phyloP scores from a whole-genome alignment of 1,140 invertebrate genomes.

The Atopsyche davidsoni region DNA sequence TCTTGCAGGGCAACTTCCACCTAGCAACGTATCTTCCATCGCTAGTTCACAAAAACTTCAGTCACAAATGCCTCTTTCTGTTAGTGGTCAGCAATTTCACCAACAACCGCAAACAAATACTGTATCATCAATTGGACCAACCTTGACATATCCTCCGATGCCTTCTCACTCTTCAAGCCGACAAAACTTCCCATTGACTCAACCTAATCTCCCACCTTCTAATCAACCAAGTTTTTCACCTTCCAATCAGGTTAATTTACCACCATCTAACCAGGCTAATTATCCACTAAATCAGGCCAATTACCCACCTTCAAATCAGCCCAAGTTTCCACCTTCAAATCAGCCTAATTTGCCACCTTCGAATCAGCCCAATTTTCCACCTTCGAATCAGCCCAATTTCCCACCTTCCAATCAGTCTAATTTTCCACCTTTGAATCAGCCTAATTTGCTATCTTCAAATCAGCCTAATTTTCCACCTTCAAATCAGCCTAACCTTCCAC shows the following conservation, averaged over 20 bases:
- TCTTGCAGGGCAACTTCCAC: not conserved
- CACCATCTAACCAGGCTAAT: constrained; percentile 2
- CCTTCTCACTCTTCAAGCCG: constrained; percentile 7
- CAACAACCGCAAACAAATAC: not conserved
- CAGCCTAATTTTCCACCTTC: constrained; percentile 7
- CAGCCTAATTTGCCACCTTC: constrained; percentile 34
- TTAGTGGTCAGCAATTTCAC: not conserved
- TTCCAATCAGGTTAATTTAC: not conserved
- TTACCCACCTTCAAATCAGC: constrained; percentile 28
- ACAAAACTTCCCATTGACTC: constrained; percentile 9
- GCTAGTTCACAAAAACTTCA: not conserved
- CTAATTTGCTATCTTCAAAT: no score
- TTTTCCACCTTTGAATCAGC: constrained; percentile 31
- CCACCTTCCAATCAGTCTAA: constrained; percentile 32
- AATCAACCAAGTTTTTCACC: not conserved
- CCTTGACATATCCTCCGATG: not conserved
- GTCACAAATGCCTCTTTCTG: not conserved
- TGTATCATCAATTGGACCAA: no score
- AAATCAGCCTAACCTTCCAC: constrained; percentile 33
- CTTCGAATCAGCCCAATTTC: constrained; percentile 33
- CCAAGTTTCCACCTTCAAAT: constrained; percentile 35
- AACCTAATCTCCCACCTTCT: not conserved
- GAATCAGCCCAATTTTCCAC: constrained; percentile 33
- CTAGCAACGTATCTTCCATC: not conserved
- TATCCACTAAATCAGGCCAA: constrained; percentile 28